A percentile compares a stretch with the other conserved stretches of the same genome.
Evolutionary conservation across 35 echinoderm and acorn worm species (phyloP).

Genomic region (Ptychodera flava): DNA sequence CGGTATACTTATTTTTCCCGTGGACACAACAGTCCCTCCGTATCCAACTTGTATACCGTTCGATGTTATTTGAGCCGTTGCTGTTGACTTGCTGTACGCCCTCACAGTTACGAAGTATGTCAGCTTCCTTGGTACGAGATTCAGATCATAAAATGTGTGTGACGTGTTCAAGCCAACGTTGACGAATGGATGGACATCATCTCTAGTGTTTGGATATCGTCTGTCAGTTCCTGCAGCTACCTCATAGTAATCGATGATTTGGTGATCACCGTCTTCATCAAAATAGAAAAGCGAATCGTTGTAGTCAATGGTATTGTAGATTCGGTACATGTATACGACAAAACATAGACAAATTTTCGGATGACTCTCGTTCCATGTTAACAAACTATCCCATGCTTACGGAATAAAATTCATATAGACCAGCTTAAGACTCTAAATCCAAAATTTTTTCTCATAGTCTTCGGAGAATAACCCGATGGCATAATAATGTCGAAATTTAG

Average conservation of each 20-base stretch:
- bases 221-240: slow-evolving; percentile 41
- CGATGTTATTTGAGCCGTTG: slow-evolving; percentile 33
- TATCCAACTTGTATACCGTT: slow-evolving; percentile 32
- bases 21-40: background rate
- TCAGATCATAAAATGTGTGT: slow-evolving; percentile 22
- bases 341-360: no score
- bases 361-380: no score
- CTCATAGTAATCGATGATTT: slow-evolving; percentile 32
- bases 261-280: background rate
- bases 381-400: no score
- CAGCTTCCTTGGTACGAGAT: slow-evolving; percentile 4
- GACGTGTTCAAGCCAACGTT: slow-evolving; percentile 30
- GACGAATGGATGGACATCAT: slow-evolving; percentile 32
- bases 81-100: slow-evolving; percentile 20
- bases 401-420: no score
- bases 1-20: background rate
- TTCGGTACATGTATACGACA: no score
- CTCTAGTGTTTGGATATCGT: slow-evolving; percentile 43
- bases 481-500: no score
- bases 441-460: no score
- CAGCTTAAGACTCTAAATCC: no score
- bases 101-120: slow-evolving; percentile 38
- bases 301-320: no score
- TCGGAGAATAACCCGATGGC: no score
- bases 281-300: no score